phyloP scores from a whole-genome alignment of 2,113 vertebrate species.

The Chloropsis cyanopogon region DNA sequence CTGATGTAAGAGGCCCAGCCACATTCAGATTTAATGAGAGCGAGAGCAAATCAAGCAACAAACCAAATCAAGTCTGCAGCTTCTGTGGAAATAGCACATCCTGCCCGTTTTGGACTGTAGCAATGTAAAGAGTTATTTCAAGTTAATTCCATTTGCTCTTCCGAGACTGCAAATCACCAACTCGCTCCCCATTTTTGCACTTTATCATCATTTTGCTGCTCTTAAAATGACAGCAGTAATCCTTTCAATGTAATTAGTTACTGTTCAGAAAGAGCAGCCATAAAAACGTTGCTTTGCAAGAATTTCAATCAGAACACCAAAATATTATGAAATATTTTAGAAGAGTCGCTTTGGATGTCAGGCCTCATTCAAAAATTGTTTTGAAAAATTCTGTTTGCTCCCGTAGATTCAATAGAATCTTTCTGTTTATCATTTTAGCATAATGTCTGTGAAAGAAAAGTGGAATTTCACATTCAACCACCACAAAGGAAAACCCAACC shows the following conservation, averaged over 20 bases:
- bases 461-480: neutral
- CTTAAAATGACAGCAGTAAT: neutral
- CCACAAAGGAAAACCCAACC: neutral
- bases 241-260: neutral
- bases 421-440: neutral
- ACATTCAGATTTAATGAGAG: neutral
- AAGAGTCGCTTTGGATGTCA: neutral
- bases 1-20: neutral
- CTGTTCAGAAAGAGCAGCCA: neutral
- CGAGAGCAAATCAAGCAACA: neutral
- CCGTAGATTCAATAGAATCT: neutral
- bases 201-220: neutral
- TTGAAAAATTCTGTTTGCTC: neutral
- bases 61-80: neutral
- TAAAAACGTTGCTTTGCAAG: neutral
- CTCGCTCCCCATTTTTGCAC: neutral
- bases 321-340: neutral
- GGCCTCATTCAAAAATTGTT: neutral
- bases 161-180: neutral
- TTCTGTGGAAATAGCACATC: neutral
- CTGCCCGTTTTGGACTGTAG: neutral
- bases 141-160: slow-evolving; percentile 6
- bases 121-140: neutral
- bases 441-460: neutral
- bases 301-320: neutral